A percentile compares a stretch with the other conserved stretches of the same genome.
Evolutionary conservation across 2,797 vertebrate genomes (phyloP).

Genomic region (Ceryle rudis): DNA sequence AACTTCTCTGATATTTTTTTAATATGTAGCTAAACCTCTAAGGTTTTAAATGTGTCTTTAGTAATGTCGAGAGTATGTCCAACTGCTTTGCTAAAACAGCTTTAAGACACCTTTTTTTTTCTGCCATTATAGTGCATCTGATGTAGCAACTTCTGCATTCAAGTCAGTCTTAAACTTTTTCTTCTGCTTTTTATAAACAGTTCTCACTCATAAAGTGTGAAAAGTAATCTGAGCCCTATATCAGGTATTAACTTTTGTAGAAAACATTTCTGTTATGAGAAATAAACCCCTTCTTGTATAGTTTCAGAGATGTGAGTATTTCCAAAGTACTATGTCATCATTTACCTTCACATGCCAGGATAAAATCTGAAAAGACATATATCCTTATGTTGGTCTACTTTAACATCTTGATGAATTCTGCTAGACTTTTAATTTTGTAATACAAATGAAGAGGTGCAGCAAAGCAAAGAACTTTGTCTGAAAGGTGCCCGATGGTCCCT

Average conservation of each 20-base stretch:
- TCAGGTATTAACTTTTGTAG: not conserved
- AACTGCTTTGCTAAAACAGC: not conserved
- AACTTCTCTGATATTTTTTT: not conserved
- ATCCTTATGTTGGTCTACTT: not conserved
- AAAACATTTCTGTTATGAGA: not conserved
- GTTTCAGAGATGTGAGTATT: not conserved
- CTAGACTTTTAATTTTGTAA: not conserved
- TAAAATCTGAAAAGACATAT: not conserved
- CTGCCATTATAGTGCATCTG: not conserved
- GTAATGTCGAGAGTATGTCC: not conserved
- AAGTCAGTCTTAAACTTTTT: not conserved
- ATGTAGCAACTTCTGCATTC: not conserved
- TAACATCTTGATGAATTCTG: not conserved
- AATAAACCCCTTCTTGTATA: rapidly evolving
- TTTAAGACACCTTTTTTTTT: not conserved
- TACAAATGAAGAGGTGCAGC: not conserved
- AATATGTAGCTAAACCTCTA: not conserved
- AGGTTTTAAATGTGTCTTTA: not conserved
- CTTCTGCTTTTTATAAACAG: not conserved
- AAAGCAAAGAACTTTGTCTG: not conserved
- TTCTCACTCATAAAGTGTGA: not conserved
- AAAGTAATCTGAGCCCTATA: not conserved
- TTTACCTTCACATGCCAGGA: not conserved
- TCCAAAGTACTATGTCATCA: not conserved
- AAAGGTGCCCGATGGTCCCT: not conserved